Conservation (phyloP, 2,113 vertebrate genomes). For the Cheirogaleus medius region DNA sequence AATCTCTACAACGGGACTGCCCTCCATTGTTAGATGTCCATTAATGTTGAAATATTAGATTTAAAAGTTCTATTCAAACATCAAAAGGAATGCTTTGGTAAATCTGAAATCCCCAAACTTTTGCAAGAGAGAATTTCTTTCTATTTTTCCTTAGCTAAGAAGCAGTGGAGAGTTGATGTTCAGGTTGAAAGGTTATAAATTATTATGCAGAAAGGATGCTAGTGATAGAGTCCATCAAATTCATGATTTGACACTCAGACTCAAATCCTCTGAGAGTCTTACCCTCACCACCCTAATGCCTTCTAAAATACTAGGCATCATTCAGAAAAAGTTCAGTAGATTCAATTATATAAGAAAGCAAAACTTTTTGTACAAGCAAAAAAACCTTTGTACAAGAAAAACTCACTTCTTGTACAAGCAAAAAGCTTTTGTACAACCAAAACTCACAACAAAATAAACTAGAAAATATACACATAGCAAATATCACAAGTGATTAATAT, state of each 20-base stretch:
- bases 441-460: not conserved
- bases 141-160: not conserved
- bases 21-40: not conserved
- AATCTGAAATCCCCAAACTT: not conserved
- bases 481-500: not conserved
- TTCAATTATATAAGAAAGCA: not conserved
- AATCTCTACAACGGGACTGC: not conserved
- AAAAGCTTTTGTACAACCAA: not conserved
- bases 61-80: not conserved
- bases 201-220: not conserved
- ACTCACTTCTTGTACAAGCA: no score
- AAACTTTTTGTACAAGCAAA: not conserved
- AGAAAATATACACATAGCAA: not conserved
- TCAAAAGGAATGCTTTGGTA: not conserved
- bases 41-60: not conserved
- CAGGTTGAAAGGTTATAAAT: not conserved
- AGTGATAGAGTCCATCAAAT: not conserved
- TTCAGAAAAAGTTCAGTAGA: not conserved
- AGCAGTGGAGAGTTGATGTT: not conserved
- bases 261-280: not conserved
- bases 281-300: not conserved
- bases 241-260: not conserved
- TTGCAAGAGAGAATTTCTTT: not conserved
- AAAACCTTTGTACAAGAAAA: not conserved
- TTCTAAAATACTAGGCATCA: conserved; percentile 17